phyloP scores from a whole-genome alignment of 2,113 vertebrate genomes.

The Festucalex cinctus region DNA sequence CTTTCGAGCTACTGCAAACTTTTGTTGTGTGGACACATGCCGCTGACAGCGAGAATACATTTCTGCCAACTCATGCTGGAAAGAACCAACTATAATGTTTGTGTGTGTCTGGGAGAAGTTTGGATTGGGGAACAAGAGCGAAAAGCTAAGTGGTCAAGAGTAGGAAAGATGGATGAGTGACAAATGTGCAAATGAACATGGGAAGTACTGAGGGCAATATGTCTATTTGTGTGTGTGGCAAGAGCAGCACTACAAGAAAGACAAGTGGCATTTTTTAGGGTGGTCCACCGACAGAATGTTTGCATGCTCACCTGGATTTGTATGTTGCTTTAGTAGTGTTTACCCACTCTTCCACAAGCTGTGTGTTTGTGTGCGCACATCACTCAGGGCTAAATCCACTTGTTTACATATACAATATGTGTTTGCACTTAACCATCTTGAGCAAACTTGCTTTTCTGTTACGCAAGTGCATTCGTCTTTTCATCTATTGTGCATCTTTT shows the following conservation, averaged over 20 bases:
- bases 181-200: neutral
- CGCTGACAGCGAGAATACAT: constrained; percentile 51
- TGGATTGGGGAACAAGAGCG: neutral
- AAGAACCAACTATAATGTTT: neutral
- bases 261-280: neutral
- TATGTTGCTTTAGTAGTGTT: neutral
- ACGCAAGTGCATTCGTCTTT: neutral
- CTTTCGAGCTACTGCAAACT: constrained; percentile 25
- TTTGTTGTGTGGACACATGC: constrained; percentile 22
- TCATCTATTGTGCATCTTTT: neutral
- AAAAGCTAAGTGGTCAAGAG: constrained; percentile 24
- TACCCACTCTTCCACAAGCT: neutral
- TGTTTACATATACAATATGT: constrained; percentile 27
- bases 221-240: neutral
- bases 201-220: neutral
- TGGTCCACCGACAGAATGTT: neutral
- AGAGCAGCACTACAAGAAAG: neutral
- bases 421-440: constrained; percentile 28
- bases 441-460: constrained; percentile 33
- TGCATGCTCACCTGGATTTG: constrained; percentile 10
- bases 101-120: constrained; percentile 6
- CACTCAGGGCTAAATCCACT: constrained; percentile 8
- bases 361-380: neutral
- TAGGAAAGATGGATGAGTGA: constrained; percentile 5
- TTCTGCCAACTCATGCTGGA: constrained; percentile 48